Evolutionary conservation across 2,797 vertebrate species (phyloP).

Genomic region (Betta splendens): DNA sequence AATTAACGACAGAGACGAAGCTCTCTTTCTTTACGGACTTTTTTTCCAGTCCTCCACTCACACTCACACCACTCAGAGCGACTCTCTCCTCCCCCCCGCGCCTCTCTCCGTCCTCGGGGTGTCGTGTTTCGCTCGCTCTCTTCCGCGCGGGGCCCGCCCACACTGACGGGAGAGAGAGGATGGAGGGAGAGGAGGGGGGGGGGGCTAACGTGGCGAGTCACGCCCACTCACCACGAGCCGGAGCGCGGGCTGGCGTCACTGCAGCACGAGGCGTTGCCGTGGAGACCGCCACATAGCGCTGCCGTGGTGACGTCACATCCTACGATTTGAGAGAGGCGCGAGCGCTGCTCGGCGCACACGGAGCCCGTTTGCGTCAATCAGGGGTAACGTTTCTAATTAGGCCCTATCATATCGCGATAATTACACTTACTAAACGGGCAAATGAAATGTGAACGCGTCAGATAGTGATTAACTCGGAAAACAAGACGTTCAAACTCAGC

Average conservation of each 20-base stretch:
- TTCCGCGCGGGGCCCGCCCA: slow-evolving; percentile 78
- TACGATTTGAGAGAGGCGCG: slow-evolving; percentile 44
- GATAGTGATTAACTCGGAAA: slow-evolving; percentile 45
- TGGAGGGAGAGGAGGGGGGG: slow-evolving; percentile 46
- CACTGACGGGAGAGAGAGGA: slow-evolving; percentile 64
- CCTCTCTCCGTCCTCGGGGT: slow-evolving; percentile 76
- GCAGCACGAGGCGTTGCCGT: slow-evolving; percentile 78
- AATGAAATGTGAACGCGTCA: slow-evolving; percentile 43
- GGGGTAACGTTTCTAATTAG: slow-evolving; percentile 55
- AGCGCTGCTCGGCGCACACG: slow-evolving; percentile 34
- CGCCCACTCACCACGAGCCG: slow-evolving; percentile 82
- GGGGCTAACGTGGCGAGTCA: slow-evolving; percentile 73
- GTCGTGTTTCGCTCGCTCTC: slow-evolving; percentile 82
- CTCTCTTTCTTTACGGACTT: slow-evolving; percentile 72
- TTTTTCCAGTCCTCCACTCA: slow-evolving; percentile 70
- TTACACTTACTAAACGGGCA: slow-evolving; percentile 38
- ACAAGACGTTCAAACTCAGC: slow-evolving; percentile 19
- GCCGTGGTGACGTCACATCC: slow-evolving; percentile 74
- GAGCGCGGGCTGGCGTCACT: slow-evolving; percentile 76
- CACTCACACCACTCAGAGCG: slow-evolving; percentile 71
- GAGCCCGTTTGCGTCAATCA: slow-evolving; percentile 70
- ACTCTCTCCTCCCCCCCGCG: slow-evolving; percentile 62
- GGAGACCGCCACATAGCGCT: slow-evolving; percentile 73
- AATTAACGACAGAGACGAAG: slow-evolving; percentile 43
- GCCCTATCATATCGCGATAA: slow-evolving; percentile 49